Conservation (phyloP, 2,113 vertebrate genomes). For the Suncus etruscus region DNA sequence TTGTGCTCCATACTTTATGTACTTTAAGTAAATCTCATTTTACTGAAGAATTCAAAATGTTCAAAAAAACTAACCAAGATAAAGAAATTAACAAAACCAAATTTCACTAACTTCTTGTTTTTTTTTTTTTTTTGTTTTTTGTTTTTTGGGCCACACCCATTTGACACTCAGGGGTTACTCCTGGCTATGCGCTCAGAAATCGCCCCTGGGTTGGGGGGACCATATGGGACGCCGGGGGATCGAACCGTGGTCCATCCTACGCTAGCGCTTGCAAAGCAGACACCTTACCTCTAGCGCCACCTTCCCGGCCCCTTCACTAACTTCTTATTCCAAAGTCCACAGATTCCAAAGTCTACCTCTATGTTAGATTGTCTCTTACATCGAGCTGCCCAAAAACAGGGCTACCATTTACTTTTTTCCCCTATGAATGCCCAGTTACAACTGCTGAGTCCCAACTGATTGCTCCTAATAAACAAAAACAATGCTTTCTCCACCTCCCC, state of each 20-base stretch:
- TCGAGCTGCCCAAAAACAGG: background rate
- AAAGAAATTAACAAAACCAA: background rate
- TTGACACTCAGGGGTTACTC: no score
- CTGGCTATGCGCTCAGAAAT: no score
- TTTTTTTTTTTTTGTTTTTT: no score
- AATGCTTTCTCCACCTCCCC: no score
- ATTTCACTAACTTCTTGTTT: slow-evolving; percentile 34
- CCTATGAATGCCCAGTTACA: background rate
- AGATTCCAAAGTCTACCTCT: background rate
- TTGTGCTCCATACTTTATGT: background rate
- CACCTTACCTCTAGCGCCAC: no score
- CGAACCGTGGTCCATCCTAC: no score
- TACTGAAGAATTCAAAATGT: background rate
- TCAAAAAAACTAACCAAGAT: background rate
- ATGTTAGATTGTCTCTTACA: background rate
- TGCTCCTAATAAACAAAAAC: background rate
- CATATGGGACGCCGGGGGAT: no score
- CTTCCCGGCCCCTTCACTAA: no score
- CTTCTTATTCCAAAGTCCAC: background rate
- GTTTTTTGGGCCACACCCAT: no score
- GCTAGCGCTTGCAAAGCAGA: no score
- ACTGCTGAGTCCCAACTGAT: background rate
- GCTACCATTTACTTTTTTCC: background rate
- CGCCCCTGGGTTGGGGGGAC: no score
- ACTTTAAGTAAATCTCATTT: background rate